Evolutionary conservation across 92 coral and sea anemone species (phyloP), one percentile per base, ranked within the genome.

Genomic region (Palythoa grandiflora): DNA sequence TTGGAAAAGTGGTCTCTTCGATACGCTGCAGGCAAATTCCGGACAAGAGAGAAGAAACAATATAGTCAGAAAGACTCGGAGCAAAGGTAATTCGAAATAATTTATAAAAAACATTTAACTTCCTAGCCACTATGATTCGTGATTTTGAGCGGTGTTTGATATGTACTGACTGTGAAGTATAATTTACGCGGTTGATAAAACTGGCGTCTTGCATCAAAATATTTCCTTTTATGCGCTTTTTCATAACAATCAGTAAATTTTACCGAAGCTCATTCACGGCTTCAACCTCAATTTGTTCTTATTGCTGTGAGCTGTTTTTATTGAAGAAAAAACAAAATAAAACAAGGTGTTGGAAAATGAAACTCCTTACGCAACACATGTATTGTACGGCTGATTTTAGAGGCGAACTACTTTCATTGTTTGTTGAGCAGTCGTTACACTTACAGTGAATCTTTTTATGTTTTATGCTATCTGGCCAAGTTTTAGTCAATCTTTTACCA

Each of bases 1-100:
- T 53, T 76, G n/a, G 83, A 77, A 19, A 77, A 77, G 63, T 77
- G 83, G 83, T 77, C 83, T 47, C 83, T n/a, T n/a, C 68, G 83
- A 28, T 77, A 77, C 48, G 66, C 83, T 77, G 68, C 83, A 28
- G 80, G 80, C 9, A 54, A 20, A 50, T 77, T 77, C 68, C 19
- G 68, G 68, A 77, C 83, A 77, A 77, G 83, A 54, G 44, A 77
- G 12, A 77, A 77, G 83, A 77, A 77, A 54, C 68, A 77, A 28
- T 77, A 77, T 36, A 77, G 21, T 3, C 68, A 52, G 83, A 77
- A 77, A 77, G 83, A 77, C 83, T 77, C 83, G 36, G 83, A 77
- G 83, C 83, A 77, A 53, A 77, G 83, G 83, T 77, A 77, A 77
- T 3, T 54, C 28, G 65, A 50, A 19, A 51, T 51, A 77, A 20